Conservation (phyloP, 2,797 vertebrate species). For the Prionace glauca region DNA sequence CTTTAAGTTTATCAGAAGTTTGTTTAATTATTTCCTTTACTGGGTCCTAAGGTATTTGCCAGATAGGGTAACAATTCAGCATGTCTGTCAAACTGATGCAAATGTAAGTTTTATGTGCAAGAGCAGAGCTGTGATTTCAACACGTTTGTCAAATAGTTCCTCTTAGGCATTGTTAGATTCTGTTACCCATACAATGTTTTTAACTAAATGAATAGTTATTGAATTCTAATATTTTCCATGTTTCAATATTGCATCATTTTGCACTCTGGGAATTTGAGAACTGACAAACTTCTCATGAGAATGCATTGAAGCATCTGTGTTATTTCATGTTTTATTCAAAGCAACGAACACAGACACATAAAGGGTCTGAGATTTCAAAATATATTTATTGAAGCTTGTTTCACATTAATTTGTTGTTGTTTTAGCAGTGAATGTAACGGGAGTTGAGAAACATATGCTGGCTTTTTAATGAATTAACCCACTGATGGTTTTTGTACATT, state of each 20-base stretch:
- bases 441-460: background rate
- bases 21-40: background rate
- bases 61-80: background rate
- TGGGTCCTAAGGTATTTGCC: background rate
- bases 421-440: background rate
- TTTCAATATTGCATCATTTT: constrained; percentile 12
- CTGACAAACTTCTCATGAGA: background rate
- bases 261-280: background rate
- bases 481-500: background rate
- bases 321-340: background rate
- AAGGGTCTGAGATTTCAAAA: background rate
- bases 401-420: background rate
- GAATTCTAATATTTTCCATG: constrained; percentile 12
- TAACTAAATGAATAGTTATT: constrained; percentile 17
- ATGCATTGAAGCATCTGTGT: background rate
- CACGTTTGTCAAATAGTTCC: background rate
- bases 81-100: too few species aligned
- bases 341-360: background rate
- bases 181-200: background rate
- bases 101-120: background rate
- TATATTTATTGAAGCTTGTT: background rate
- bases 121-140: background rate
- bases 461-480: background rate
- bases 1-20: background rate
- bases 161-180: background rate